Evolutionary conservation across 2,113 vertebrate genomes (phyloP).

Genomic region (Pardalotus punctatus): DNA sequence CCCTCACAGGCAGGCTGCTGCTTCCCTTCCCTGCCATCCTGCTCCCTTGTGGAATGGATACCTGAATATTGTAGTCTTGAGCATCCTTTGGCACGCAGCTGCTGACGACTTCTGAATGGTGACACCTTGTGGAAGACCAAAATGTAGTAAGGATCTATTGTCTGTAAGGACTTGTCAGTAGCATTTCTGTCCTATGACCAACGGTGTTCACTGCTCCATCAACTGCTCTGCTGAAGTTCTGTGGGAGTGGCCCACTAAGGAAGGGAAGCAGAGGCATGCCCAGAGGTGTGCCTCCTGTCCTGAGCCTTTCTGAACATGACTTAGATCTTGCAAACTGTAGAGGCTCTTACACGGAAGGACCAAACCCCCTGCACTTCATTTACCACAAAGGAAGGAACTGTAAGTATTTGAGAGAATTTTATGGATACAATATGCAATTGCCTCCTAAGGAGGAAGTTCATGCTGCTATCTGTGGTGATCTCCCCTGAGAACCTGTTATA

Average conservation of each 20-base stretch:
- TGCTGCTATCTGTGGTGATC: not conserved
- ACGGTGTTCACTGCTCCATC: not conserved
- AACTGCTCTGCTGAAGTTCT: not conserved
- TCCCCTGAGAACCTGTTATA: constrained; percentile 10
- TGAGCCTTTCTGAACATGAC: not conserved
- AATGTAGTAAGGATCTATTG: not conserved
- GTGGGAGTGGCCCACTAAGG: not conserved
- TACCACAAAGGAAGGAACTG: not conserved
- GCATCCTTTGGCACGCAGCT: not conserved
- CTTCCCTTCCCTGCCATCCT: not conserved
- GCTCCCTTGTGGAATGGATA: not conserved
- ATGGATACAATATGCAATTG: not conserved
- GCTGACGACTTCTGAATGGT: not conserved
- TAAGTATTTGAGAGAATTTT: not conserved
- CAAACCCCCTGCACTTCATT: not conserved
- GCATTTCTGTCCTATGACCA: not conserved
- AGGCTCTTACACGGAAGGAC: not conserved
- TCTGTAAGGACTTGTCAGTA: not conserved
- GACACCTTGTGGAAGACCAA: not conserved
- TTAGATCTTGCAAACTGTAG: not conserved
- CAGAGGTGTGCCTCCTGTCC: not conserved
- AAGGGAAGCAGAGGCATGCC: not conserved
- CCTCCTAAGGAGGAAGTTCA: not conserved
- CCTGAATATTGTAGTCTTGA: not conserved
- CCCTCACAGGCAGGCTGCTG: not conserved